Conservation (phyloP, 1,140 invertebrate genomes). For the Ceratina australensis region DNA sequence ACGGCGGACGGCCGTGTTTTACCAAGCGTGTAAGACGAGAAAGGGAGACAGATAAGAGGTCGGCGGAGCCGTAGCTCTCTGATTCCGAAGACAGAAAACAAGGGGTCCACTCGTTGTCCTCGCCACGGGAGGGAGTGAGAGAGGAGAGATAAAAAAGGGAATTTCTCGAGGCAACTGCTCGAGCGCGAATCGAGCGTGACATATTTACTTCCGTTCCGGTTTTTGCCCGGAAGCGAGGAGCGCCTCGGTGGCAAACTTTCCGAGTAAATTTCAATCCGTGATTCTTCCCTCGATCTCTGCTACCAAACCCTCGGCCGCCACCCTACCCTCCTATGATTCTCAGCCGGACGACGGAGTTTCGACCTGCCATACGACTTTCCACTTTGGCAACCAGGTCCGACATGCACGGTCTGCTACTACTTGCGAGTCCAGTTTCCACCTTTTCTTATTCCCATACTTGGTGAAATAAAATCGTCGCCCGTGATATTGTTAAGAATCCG, state of each 20-base stretch:
- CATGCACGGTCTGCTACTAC: conserved; percentile 29
- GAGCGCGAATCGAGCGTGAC: conserved; percentile 41
- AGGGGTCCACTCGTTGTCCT: background rate
- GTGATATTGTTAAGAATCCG: too few species aligned
- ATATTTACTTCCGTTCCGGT: conserved; percentile 43
- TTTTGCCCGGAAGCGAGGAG: conserved; percentile 24
- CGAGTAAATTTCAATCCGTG: conserved; percentile 49
- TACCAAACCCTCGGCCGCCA: background rate
- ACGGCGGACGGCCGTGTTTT: background rate
- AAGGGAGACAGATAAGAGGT: background rate
- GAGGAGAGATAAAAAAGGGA: background rate
- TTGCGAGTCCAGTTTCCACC: background rate
- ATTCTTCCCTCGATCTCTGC: conserved; percentile 8
- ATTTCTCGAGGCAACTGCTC: conserved; percentile 24
- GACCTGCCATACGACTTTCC: conserved; percentile 25
- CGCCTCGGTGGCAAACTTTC: conserved; percentile 36
- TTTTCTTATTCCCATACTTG: background rate
- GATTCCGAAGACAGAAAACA: background rate
- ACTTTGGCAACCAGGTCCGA: background rate
- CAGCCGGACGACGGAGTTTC: conserved; percentile 31
- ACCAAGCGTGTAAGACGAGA: background rate
- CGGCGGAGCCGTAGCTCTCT: background rate
- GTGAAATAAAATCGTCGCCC: too few species aligned
- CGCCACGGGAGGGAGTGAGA: background rate
- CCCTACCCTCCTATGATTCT: conserved; percentile 1